Base-by-base conservation (phyloP, 1,140 invertebrate species). In the Brachionus plicatilis region DNA sequence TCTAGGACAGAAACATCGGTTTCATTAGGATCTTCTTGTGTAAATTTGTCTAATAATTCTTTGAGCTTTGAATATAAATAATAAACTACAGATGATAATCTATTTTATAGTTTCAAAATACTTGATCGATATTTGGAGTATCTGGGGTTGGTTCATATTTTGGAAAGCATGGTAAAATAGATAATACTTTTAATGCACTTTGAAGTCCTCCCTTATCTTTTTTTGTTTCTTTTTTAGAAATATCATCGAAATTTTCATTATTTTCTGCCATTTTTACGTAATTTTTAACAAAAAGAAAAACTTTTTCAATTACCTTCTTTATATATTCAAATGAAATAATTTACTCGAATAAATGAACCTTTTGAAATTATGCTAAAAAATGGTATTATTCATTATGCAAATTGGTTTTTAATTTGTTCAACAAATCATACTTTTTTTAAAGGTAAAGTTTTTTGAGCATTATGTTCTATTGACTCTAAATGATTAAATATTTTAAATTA, bases 81-180 rank as follows among this genome's bases (percentile, higher is more conserved):
- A 53, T 80, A 14, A 79, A 56, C 12, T 45, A 27, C 1, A 7
- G 4, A 80, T 1, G 11, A 29, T 37, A 41, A 0, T 53, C 1
- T 20, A 29, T n/a, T 20, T n/a, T 80, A 29, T 7, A 80, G 14
- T 8, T 24, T 27, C 29, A 37, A n/a, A 65, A 33, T 29, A 82
- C 79, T 45, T 82, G 53, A 60, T 82, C 79, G n/a, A 82, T 82
- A 27, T 82, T 82, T 12, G 79, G 79, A 12, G 79, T 82, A 17
- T 82, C 79, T 6, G 79, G 79, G 1, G 2, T 65, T 4, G 53
- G 53, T 20, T 82, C 79, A 9, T 37, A 60, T 41, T 82, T 82
- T 17, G 79, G 79, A 43, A 60, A 60, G n/a, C 53, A 82, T 41
- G 79, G 79, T 11, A 82, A 33, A 45, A 60, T 43, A 14, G 79